These are phyloP conservation scores for Bombylius discolor DNA, from an alignment of 2,888 invertebrate genomes.

Conservation along the genomic window DNA sequence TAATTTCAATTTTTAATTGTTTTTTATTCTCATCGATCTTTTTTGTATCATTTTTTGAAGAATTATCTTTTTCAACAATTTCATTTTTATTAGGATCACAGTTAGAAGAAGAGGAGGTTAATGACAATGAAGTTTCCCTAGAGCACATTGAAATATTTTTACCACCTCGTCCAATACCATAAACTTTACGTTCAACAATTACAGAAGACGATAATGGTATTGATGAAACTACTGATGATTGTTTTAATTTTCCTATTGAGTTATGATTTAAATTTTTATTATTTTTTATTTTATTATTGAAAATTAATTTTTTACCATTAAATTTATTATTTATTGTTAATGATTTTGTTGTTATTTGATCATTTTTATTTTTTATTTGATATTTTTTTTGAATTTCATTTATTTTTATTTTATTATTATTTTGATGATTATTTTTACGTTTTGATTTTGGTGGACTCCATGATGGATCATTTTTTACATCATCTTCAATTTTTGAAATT, in stretches of 20 bases:
- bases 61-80: too few species aligned
- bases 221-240: not conserved
- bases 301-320: not conserved
- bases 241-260: too few species aligned
- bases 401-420: not conserved
- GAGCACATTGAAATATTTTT: slow-evolving; percentile 21
- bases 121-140: not conserved
- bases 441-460: slow-evolving; percentile 27
- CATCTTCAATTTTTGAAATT: slow-evolving; percentile 19
- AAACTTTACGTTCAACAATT: slow-evolving; percentile 10
- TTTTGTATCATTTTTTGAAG: too few species aligned
- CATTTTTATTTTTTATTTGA: not conserved
- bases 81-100: too few species aligned
- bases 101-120: too few species aligned
- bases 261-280: not conserved
- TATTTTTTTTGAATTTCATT: not conserved
- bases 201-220: slow-evolving; percentile 11
- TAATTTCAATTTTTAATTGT: too few species aligned
- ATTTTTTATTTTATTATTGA: not conserved
- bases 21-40: too few species aligned
- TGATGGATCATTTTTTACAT: slow-evolving; percentile 29
- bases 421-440: not conserved
- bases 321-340: not conserved
- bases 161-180: slow-evolving; percentile 17
- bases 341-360: not conserved